Base-by-base conservation (phyloP, 2,888 invertebrate genomes). In the Mactromeris polynyma region DNA sequence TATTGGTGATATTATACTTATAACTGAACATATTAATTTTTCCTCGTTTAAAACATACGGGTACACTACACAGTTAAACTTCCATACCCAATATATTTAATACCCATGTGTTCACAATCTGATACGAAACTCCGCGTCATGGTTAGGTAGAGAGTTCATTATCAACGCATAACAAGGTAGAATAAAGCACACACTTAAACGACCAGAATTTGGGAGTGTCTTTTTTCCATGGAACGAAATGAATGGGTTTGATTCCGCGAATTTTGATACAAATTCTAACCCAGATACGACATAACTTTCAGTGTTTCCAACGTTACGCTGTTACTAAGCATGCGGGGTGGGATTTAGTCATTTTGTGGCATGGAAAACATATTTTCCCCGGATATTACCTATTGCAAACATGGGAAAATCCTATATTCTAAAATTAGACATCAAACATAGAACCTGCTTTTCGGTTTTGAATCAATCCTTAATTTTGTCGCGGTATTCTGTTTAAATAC, bases 21-120 rank as follows among this genome's bases (percentile, higher is more conserved):
- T 73, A 73, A 17, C 33, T 33, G 33, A 17, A 73, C 33, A 73
- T 73, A 36, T 73, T 36, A 36, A 73, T 73, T 73, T 73, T 73
- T 73, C 19, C 36, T 33, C 73, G 19, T 73, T 36, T 73, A 73
- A 19, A 36, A 33, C 19, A 36, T 73, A 73, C 36, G 58, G 58
- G 26, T 73, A 73, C 6, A 73, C 36, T 73, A 73, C 73, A 36
- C 36, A 9, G 73, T 73, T 73, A 73, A 69, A 73, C 73, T 73
- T 33, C 33, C 14, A 73, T 19, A 73, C 33, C 58, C 26, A 11
- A 6, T n/a, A 64, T 33, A 73, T 33, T 73, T 73, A 33, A 73
- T 73, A 73, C 33, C 36, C 26, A 19, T 14, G 2, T 69, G 31
- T 69, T 33, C 19, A 73, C 33, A 73, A 36, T 11, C 33, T 19